Evolutionary conservation across 2,113 vertebrate genomes (phyloP).

Genomic region (Cryptoleucopteryx plumbea): DNA sequence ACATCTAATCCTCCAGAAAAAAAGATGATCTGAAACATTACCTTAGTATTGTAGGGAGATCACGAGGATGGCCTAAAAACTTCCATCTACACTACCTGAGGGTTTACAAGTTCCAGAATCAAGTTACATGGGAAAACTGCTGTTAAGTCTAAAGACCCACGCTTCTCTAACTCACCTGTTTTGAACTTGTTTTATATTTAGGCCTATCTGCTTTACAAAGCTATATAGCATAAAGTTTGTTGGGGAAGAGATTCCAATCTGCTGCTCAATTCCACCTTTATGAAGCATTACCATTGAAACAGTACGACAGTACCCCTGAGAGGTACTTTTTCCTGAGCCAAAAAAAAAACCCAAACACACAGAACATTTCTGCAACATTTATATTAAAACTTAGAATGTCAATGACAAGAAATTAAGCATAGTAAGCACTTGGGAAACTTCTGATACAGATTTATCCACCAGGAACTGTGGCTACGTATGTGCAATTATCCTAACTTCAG

Average conservation of each 20-base stretch:
- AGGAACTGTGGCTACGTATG: accelerated
- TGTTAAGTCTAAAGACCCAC: not conserved
- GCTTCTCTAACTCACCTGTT: not conserved
- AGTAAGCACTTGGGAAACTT: not conserved
- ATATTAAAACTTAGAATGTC: not conserved
- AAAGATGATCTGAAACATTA: not conserved
- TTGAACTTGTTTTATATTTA: not conserved
- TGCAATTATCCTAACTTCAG: not conserved
- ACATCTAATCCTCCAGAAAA: not conserved
- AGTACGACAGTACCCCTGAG: not conserved
- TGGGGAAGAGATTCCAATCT: not conserved
- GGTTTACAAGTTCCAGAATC: not conserved
- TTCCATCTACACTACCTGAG: not conserved
- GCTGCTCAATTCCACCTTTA: too few species aligned
- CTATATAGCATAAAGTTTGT: accelerated
- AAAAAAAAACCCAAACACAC: not conserved
- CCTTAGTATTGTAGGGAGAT: not conserved
- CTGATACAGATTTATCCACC: not conserved
- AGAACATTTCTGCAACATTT: not conserved
- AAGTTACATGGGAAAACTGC: not conserved
- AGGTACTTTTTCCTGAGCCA: not conserved
- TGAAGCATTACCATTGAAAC: not conserved
- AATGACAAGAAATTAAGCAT: not conserved
- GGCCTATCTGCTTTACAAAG: not conserved
- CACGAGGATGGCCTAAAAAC: not conserved